Evolutionary conservation across 2,797 vertebrate genomes (phyloP).

Genomic region (Anas flavirostris): DNA sequence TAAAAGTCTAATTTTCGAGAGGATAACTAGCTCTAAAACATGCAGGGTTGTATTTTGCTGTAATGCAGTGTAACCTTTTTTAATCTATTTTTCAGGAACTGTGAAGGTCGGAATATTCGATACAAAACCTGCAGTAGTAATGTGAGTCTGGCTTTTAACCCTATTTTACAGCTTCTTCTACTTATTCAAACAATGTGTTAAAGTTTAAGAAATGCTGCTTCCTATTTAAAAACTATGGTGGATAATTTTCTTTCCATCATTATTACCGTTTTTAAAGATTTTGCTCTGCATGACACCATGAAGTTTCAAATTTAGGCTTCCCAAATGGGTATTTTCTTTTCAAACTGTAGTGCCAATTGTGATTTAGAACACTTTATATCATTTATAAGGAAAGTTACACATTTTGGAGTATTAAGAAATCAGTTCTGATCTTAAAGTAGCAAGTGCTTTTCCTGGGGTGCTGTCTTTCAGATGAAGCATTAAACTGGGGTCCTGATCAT

Average conservation of each 20-base stretch:
- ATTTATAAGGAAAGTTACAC: slow-evolving; percentile 33
- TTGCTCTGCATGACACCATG: slow-evolving; percentile 30
- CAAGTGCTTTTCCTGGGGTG: slow-evolving; percentile 4
- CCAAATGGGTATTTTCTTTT: slow-evolving; percentile 28
- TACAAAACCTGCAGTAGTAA: slow-evolving; percentile 94
- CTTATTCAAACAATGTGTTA: slow-evolving; percentile 50
- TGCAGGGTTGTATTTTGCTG: not conserved
- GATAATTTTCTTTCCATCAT: slow-evolving; percentile 55
- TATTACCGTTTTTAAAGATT: slow-evolving; percentile 24
- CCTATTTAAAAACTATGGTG: not conserved
- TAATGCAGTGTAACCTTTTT: slow-evolving; percentile 18
- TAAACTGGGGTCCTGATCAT: not conserved
- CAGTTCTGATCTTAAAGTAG: slow-evolving; percentile 4
- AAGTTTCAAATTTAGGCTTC: slow-evolving; percentile 52
- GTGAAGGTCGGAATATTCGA: slow-evolving; percentile 92
- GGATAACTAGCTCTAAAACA: not conserved
- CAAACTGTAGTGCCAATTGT: not conserved
- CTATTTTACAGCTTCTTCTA: slow-evolving; percentile 9
- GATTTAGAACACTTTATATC: slow-evolving; percentile 26
- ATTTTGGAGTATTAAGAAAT: slow-evolving; percentile 39
- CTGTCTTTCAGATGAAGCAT: not conserved
- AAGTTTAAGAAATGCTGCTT: slow-evolving; percentile 28
- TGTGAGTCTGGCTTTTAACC: slow-evolving; percentile 76
- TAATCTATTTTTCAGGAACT: slow-evolving; percentile 82
- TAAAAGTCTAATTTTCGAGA: slow-evolving; percentile 19